Base-by-base conservation (phyloP, 64 coral and sea anemone genomes). In the Dendrophyllia cribrosa region DNA sequence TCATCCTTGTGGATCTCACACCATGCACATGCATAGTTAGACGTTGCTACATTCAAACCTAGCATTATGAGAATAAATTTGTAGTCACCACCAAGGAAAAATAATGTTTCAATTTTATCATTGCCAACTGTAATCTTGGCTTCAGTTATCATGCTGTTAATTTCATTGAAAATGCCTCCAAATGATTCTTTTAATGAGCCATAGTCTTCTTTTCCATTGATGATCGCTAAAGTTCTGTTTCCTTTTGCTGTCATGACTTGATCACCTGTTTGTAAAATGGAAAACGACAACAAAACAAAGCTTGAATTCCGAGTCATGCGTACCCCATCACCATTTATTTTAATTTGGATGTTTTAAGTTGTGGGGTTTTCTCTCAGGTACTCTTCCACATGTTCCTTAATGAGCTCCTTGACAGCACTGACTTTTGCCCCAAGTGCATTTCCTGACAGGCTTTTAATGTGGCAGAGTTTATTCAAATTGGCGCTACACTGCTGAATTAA, bases 11-110 rank as follows among this genome's bases (percentile, higher is more conserved):
- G 63, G 7, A 82, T 17, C 34, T 91, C 74, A 61, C 89, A 91
- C 89, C 77, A 91, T 43, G 88, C 75, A 77, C 88, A 90, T 13
- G 88, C 88, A 90, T 78, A 74, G 17, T 82, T 89, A 24, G 74
- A 25, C 50, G 52, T 74, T 16, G 87, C 87, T 58, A n/a, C 86
- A 59, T 88, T 71, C 48, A 46, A 22, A 47, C 82, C 76, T 23
- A 92, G 23, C 48, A 82, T 92, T 6, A 86, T 43, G 6, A 82
- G 12, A 47, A 92, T 58, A 49, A 73, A 80, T 62, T 92, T 70
- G 46, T 86, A 69, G 67, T 61, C 80, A 14, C 68, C 66, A 43
- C 77, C 77, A 82, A 91, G 58, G 51, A 74, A 88, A 51, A 88
- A 50, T 34, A 2, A 34, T 34, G 34, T 34, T 59, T 88, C 69